Evolutionary conservation across 2,797 vertebrate species (phyloP).

Genomic region (Lemur catta): DNA sequence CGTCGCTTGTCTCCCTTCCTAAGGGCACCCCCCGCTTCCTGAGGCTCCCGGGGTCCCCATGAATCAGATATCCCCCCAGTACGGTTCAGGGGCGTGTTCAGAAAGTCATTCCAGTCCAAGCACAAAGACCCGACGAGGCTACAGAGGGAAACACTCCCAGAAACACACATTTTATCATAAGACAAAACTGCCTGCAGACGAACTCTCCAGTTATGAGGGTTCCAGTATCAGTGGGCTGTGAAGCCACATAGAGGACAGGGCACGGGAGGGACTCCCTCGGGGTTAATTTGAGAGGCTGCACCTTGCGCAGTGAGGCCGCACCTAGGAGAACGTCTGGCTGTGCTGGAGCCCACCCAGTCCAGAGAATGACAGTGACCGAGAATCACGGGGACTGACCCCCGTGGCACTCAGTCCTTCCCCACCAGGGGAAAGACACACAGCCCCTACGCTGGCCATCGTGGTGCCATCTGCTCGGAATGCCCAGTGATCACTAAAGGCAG

Average conservation of each 20-base stretch:
- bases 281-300: neutral
- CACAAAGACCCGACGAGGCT: neutral
- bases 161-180: neutral
- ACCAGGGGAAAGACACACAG: neutral
- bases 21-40: neutral
- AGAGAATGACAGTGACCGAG: neutral
- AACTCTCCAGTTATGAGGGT: neutral
- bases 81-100: neutral
- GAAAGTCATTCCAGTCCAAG: neutral
- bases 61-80: neutral
- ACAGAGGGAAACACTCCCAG: neutral
- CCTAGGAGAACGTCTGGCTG: neutral
- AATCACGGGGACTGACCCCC: neutral
- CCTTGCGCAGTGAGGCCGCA: neutral
- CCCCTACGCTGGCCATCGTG: neutral
- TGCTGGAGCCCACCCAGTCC: neutral
- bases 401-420: neutral
- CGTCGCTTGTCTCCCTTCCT: neutral
- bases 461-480: neutral
- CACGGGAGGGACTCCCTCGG: neutral
- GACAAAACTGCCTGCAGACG: neutral
- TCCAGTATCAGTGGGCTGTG: neutral
- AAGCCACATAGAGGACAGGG: neutral
- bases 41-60: neutral
- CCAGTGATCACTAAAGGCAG: neutral